Conservation (phyloP, 1,140 invertebrate genomes). For the Bombus breviceps region DNA sequence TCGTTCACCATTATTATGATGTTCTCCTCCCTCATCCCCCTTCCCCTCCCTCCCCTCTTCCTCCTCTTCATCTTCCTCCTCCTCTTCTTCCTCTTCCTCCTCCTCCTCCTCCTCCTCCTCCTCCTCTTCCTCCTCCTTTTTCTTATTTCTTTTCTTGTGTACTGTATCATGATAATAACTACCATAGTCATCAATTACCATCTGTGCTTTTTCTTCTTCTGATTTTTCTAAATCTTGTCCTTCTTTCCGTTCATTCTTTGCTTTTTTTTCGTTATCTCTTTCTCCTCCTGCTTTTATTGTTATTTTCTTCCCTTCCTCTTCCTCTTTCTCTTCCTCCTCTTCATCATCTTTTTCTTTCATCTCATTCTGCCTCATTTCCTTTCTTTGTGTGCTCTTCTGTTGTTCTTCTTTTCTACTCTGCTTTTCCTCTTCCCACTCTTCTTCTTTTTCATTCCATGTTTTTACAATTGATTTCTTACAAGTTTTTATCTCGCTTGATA, state of each 20-base stretch:
- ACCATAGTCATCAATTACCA: not conserved
- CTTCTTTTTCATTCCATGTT: not conserved
- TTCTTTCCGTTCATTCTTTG: not conserved
- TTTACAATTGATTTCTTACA: not conserved
- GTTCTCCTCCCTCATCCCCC: not conserved
- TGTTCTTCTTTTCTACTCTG: not conserved
- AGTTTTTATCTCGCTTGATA: not conserved
- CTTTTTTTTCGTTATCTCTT: not conserved
- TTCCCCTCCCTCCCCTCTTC: not conserved
- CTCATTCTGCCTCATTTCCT: no score
- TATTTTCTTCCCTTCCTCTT: not conserved
- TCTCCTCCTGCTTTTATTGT: constrained; percentile 59
- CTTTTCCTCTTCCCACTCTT: not conserved
- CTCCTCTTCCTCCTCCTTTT: constrained; percentile 68
- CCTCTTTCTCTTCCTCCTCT: not conserved
- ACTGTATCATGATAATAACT: no score
- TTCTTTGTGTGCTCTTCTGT: not conserved
- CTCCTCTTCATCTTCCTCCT: not conserved
- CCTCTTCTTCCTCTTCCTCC: not conserved
- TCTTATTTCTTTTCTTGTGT: constrained; percentile 63
- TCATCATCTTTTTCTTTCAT: no score
- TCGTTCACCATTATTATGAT: constrained; percentile 69
- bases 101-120: not conserved
- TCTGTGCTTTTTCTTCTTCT: constrained; percentile 67
- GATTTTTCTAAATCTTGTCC: not conserved